Base-by-base conservation (phyloP, 53 echinoderm and acorn worm species). In the Stichopus horrens region DNA sequence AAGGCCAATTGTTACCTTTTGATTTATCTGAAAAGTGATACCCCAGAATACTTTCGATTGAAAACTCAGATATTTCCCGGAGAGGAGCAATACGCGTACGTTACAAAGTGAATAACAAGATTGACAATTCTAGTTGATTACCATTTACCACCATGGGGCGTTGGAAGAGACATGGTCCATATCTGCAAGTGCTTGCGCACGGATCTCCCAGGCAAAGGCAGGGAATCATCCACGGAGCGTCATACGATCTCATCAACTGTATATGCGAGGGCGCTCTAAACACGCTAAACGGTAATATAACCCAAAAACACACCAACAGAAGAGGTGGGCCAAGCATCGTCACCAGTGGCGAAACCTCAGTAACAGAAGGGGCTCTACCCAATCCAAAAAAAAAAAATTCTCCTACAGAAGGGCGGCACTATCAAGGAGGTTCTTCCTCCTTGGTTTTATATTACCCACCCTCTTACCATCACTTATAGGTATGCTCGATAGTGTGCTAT, bases 261-360 rank as follows among this genome's bases (percentile, higher is more conserved):
- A 23, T 93, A 0, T 90, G 90, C 81, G 90, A 92, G 67, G 71
- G 83, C 54, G 88, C 92, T 55, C 23, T 92, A 21, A 87, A 90
- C 52, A 75, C 73, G 22, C 52, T 91, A 23, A 88, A 87, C 0
- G 93, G 89, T 8, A 93, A 93, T 53, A 74, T 93, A 10, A 86
- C 90, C 8, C 86, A 92, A 83, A 9, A 58, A 85, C 6, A 19
- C 23, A 11, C 90, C 93, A 7, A 95, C 88, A 58, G 59, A 67
- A 55, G 90, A 88, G 66, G 22, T 95, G 23, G 5, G 56, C 9
- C 65, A n/a, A 54, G 77, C 91, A 78, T 90, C 89, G 37, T 59
- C 74, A 9, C 86, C 59, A 4, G 10, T 95, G 13, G 68, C 91
- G 78, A 53, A 23, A 23, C 88, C 93, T 1, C n/a, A 57, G 86